A percentile compares a stretch with the other conserved stretches of the same genome.
phyloP scores from a whole-genome alignment of 2,113 vertebrate genomes.

The Centropristis striata region DNA sequence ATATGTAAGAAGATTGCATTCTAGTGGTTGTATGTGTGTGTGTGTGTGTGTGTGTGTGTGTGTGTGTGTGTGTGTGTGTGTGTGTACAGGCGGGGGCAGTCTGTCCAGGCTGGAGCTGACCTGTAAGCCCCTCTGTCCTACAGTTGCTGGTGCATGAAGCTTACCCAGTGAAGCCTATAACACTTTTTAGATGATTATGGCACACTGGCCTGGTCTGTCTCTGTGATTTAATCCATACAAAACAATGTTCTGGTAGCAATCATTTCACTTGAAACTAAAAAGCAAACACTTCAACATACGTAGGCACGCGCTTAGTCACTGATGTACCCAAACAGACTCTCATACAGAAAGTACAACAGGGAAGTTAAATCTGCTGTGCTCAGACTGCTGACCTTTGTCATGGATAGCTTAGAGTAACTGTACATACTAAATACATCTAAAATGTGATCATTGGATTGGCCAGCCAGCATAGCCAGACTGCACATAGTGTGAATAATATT shows the following conservation, averaged over 20 bases:
- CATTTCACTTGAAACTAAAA: not conserved
- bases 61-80: slow-evolving; percentile 12
- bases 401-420: too few relatives aligned
- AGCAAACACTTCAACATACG: not conserved
- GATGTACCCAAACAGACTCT: slow-evolving; percentile 26
- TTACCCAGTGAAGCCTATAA: slow-evolving; percentile 52
- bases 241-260: slow-evolving; percentile 6
- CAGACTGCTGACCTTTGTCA: slow-evolving; percentile 11
- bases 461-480: not conserved
- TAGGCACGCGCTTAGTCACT: not conserved
- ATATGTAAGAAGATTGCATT: slow-evolving; percentile 79
- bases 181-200: slow-evolving; percentile 65
- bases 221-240: slow-evolving; percentile 46
- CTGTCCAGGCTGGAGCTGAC: slow-evolving; percentile 48
- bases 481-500: not conserved
- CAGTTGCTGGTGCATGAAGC: slow-evolving; percentile 44
- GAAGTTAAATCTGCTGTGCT: slow-evolving; percentile 7
- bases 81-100: slow-evolving; percentile 20
- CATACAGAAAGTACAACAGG: slow-evolving; percentile 17
- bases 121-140: slow-evolving; percentile 60
- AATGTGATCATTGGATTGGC: too few relatives aligned
- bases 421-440: not conserved
- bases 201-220: slow-evolving; percentile 17
- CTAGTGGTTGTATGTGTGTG: slow-evolving; percentile 28
- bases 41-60: slow-evolving; percentile 6